These are phyloP conservation scores for Gadopsis bispinosus DNA, from an alignment of 2,797 vertebrate species.

Conservation along the genomic window DNA sequence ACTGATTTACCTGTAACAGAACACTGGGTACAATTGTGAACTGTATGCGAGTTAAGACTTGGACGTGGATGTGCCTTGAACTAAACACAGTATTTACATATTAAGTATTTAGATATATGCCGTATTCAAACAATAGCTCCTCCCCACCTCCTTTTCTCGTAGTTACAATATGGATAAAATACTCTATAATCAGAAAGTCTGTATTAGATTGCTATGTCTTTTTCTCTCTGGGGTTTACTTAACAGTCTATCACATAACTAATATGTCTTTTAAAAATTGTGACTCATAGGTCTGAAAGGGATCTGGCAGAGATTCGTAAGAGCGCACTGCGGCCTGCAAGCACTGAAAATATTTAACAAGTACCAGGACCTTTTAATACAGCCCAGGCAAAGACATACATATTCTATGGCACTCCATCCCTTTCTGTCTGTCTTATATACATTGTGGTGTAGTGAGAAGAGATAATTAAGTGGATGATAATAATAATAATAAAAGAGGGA, in stretches of 20 bases:
- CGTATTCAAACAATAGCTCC: not conserved
- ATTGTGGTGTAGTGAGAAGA: not conserved
- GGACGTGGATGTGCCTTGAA: not conserved
- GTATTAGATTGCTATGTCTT: not conserved
- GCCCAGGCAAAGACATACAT: not conserved
- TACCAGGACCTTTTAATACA: no score
- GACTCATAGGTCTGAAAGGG: not conserved
- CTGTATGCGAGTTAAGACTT: not conserved
- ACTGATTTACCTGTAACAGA: not conserved
- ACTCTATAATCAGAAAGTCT: not conserved
- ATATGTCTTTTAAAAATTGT: conserved; percentile 18
- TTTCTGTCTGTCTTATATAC: not conserved
- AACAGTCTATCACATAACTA: not conserved
- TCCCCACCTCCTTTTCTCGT: not conserved
- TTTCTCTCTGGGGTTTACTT: not conserved
- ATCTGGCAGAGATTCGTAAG: not conserved
- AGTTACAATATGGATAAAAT: not conserved
- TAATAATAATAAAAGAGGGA: not conserved
- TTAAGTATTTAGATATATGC: not conserved
- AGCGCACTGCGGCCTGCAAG: not conserved
- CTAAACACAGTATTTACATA: not conserved
- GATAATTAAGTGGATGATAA: not conserved
- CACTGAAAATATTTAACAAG: not conserved
- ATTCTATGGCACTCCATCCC: not conserved
- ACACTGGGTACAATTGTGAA: not conserved